phyloP scores from a whole-genome alignment of 2,113 vertebrate genomes.

The Microcebus lehilahytsara region DNA sequence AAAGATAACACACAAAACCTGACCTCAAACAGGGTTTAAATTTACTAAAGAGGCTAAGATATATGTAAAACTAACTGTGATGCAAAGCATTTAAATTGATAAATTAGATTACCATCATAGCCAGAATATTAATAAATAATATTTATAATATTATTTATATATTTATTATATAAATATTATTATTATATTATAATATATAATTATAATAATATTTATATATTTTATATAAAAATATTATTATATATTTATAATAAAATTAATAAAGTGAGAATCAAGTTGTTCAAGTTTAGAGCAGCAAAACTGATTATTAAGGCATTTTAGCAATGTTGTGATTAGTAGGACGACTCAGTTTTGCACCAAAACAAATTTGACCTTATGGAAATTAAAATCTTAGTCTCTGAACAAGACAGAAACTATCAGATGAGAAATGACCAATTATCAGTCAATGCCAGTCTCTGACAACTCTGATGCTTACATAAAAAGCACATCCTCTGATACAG shows the following conservation, averaged over 20 bases:
- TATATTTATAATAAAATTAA: not conserved
- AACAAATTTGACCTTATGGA: conserved; percentile 52
- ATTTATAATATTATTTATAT: too few species aligned
- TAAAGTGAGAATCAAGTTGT: conserved; percentile 59
- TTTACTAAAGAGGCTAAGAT: not conserved
- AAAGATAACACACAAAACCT: not conserved
- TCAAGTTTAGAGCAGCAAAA: conserved; percentile 47
- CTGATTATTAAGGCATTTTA: conserved; percentile 61
- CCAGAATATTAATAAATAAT: not conserved
- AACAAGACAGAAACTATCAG: conserved; percentile 60
- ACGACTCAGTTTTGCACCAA: conserved; percentile 49
- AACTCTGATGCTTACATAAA: conserved; percentile 39
- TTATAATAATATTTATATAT: too few species aligned
- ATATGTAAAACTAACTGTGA: not conserved
- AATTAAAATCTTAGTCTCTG: conserved; percentile 48
- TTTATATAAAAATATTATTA: too few species aligned
- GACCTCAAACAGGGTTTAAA: not conserved
- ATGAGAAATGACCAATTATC: conserved; percentile 65
- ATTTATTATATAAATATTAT: too few species aligned
- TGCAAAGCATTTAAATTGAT: conserved; percentile 37
- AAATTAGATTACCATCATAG: conserved; percentile 60
- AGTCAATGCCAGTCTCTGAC: not conserved
- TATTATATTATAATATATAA: too few species aligned
- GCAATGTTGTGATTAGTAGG: conserved; percentile 42
- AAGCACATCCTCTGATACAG: not conserved